phyloP scores from a whole-genome alignment of 2,888 invertebrate species.

The Melikaiella ostensackeni region DNA sequence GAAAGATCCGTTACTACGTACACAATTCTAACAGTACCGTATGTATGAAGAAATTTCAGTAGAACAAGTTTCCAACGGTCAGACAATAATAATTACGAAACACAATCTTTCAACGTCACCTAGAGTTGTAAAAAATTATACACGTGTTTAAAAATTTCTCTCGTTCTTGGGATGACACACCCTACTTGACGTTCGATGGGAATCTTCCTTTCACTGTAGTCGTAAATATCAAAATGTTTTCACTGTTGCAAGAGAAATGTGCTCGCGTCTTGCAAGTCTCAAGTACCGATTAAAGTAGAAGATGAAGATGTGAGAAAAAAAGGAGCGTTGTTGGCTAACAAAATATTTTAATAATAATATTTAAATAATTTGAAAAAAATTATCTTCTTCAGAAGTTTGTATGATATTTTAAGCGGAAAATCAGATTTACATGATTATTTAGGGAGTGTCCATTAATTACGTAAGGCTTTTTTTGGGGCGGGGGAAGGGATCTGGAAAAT shows the following conservation, averaged over 20 bases:
- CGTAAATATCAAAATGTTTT: constrained; percentile 36
- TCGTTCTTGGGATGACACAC: constrained; percentile 23
- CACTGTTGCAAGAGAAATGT: constrained; percentile 25
- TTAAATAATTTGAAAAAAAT: not conserved
- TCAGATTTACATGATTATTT: no score
- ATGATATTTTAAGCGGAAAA: no score
- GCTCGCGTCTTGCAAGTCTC: constrained; percentile 5
- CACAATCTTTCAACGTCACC: constrained; percentile 1
- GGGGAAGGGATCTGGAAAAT: no score
- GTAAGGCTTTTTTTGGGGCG: no score
- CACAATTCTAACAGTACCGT: not conserved
- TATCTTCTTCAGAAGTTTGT: no score
- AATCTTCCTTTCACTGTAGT: constrained; percentile 38
- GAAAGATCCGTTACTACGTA: not conserved
- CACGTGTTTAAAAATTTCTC: constrained; percentile 1
- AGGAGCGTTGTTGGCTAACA: not conserved
- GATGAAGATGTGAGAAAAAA: not conserved
- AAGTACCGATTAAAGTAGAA: constrained; percentile 13
- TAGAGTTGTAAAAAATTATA: not conserved
- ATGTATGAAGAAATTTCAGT: constrained; percentile 29
- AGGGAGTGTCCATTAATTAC: no score
- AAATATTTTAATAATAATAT: not conserved
- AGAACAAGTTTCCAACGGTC: constrained; percentile 25
- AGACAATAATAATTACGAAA: constrained; percentile 24
- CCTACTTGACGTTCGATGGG: constrained; percentile 18